phyloP scores from a whole-genome alignment of 2,113 vertebrate genomes.

The Pteronura brasiliensis region DNA sequence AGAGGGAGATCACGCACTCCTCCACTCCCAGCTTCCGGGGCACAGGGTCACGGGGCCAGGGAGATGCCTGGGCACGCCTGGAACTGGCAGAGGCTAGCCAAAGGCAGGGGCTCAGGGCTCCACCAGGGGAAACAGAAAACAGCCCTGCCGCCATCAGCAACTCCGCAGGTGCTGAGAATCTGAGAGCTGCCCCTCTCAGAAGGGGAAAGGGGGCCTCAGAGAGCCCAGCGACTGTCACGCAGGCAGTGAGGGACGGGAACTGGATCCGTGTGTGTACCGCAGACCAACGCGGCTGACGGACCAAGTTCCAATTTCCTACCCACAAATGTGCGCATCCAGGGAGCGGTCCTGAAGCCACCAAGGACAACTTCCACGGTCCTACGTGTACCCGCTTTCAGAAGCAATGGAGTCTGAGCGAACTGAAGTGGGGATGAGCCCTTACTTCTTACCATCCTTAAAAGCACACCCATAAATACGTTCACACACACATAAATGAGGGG shows the following conservation, averaged over 20 bases:
- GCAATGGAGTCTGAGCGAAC: neutral
- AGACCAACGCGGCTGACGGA: neutral
- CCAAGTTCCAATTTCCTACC: neutral
- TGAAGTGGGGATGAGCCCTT: neutral
- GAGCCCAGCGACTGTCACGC: neutral
- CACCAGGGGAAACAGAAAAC: neutral
- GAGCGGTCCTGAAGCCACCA: neutral
- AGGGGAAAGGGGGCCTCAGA: neutral
- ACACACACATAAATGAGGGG: neutral
- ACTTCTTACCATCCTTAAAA: neutral
- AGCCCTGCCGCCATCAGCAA: fast-evolving
- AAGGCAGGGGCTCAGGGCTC: neutral
- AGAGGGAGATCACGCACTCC: neutral
- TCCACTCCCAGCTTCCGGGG: neutral
- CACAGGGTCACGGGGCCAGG: neutral
- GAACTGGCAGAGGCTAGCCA: neutral
- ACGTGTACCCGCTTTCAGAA: neutral
- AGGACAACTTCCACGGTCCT: neutral
- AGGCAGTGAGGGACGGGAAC: neutral
- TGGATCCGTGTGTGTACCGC: neutral
- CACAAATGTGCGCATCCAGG: neutral
- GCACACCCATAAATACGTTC: neutral
- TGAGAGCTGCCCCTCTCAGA: neutral
- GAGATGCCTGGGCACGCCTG: neutral
- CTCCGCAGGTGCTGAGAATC: neutral